Evolutionary conservation across 2,888 invertebrate species (phyloP), one percentile per base, ranked within the genome.

Genomic region (Piscicola geometra): DNA sequence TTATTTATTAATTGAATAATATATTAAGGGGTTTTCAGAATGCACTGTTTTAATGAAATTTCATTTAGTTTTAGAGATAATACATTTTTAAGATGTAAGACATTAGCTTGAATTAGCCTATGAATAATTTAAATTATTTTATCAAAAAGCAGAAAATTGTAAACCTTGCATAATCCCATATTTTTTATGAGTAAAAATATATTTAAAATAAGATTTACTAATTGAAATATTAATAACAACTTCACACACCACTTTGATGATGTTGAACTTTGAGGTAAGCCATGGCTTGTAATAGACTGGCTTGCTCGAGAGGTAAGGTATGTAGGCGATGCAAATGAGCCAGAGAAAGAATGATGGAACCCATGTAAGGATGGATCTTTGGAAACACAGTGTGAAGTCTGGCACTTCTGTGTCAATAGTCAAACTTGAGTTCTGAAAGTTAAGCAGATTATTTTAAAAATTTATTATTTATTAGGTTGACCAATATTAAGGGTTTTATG

Each of bases 371-470:
- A 73, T 75, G 28, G 77, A 75, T 66, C 76, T 75, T 73, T 79
- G 79, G 68, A 79, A 79, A 64, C 79, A 79, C 21, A 41, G 64
- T 2, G 77, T 76, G 50, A 79, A 56, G 75, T 77, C 78, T 9
- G 79, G 79, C 30, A 25, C 36, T 1, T 15, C 52, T 25, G 79
- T 71, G 75, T 78, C 36, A 21, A 79, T 15, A 3, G 78, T 72
- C 35, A 72, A 3, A 1, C 32, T 50, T 1, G 56, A 72, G 50
- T 72, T 60, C 72, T 72, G 56, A 60, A 25, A 3, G 1, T 33
- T 35, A 36, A 77, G 47, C 1, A 12, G 21, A 35, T 70, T 33
- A 52, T 72, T 73, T 76, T 76, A 72, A 21, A 52, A 73, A 69
- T 21, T 47, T 2, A 12, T 25, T 47, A 75, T 2, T 28, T 25